Base-by-base conservation (phyloP, 2,113 vertebrate genomes). In the Campylomormyrus numenius region DNA sequence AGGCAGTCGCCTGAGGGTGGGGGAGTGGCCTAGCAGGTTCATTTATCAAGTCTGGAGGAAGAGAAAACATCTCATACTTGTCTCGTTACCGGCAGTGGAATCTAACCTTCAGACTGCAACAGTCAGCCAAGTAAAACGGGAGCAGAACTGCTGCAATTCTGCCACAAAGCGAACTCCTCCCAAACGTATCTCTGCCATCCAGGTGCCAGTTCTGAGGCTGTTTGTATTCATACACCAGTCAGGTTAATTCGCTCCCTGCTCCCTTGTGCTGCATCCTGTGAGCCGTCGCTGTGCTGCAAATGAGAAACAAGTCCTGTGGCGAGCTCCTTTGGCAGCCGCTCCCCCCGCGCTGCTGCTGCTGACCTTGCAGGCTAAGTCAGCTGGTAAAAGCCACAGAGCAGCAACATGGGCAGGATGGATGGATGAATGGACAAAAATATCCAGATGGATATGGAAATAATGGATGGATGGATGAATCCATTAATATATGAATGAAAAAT, bases 261-360 rank as follows among this genome's bases (percentile, higher is more conserved):
- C 90, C 90, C 85, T 90, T 85, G 87, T 90, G n/a, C 39, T 89
- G 90, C 91, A 66, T 89, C 89, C 90, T 93, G 94, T 94, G 93
- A 92, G 89, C 91, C 87, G 91, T 93, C 92, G 88, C 94, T 94
- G 94, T 90, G 95, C 92, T 92, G 94, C 92, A 95, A 95, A 95
- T 93, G 91, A 95, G 94, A 95, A 91, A 94, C 90, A 92, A 91
- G 91, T 92, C 94, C 94, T 90, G 94, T 93, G 89, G 94, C 94
- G 94, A 94, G 92, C 90, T 85, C 91, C 92, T 92, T 87, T 93
- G 87, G 89, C 92, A 93, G 91, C 93, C 92, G 90, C 93, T 93
- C 91, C 93, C 31, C 74, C 89, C 89, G 52, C 85, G 91, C 93
- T 19, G 83, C 91, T 86, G 89, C 83, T 88, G 92, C 93, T 94